Base-by-base conservation (phyloP, 2,888 invertebrate genomes). In the Apotomis capreana region DNA sequence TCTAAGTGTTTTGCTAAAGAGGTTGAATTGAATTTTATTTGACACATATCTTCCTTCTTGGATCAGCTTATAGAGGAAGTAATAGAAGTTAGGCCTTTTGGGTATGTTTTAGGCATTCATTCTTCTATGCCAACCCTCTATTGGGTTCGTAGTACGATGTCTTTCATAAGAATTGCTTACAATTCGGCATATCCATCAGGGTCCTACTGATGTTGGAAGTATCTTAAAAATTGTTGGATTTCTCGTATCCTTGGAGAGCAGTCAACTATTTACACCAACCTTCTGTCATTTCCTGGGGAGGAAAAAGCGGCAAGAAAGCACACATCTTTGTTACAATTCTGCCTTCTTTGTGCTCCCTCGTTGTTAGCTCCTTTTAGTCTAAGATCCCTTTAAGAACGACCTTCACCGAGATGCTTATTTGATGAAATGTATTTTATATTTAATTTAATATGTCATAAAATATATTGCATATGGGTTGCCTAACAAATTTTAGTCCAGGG, bases 111-210 rank as follows among this genome's bases (percentile, higher is more conserved):
- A 54, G 57, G 57, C 36, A 10, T 59, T 59, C n/a, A 59, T 59
- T 59, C 58, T 10, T 8, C 58, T 59, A 59, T 59, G 58, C 58
- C 58, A 59, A 40, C 58, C 58, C 58, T 59, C 58, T 59, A 59
- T 40, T 59, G 58, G 58, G n/a, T 59, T 59, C 37, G 58, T 40
- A 59, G 58, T 59, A 59, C 58, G 13, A 59, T 59, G 58, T 40
- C n/a, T 59, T 59, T 10, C 58, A 59, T 60, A 60, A 60, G 60
- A 60, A 60, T 44, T 44, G 60, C 60, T 44, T 60, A 60, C 60
- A 44, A 44, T 60, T 60, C 60, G n/a, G 60, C 60, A 46, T 44
- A 60, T 60, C 15, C 44, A 44, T 60, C 8, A 15, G 59, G 59
- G 13, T 60, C 60, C 60, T 44, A 60, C 46, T 60, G 60, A 46